These are phyloP conservation scores for Cheilosia pagana DNA, from an alignment of 2,888 invertebrate species.

Conservation along the genomic window DNA sequence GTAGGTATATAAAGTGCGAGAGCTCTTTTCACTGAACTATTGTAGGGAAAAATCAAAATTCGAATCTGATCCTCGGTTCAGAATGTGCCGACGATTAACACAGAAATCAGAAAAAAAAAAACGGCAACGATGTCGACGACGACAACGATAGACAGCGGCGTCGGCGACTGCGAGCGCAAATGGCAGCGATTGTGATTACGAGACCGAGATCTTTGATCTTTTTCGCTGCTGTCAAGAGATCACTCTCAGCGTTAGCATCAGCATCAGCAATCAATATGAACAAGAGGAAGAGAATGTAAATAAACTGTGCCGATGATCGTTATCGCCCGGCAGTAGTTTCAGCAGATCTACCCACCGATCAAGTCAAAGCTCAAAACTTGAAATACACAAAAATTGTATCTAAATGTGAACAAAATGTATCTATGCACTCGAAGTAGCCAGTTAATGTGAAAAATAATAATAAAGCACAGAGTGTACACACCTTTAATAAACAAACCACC, in stretches of 20 bases:
- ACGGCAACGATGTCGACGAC: conserved; percentile 39
- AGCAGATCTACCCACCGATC: background rate
- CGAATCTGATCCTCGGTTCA: conserved; percentile 49
- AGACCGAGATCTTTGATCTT: conserved; percentile 81
- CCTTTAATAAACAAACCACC: conserved; percentile 77
- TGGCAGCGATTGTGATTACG: conserved; percentile 77
- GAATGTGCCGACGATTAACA: conserved; percentile 38
- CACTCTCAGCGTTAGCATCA: conserved; percentile 65
- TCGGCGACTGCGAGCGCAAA: conserved; percentile 39
- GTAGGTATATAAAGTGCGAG: background rate
- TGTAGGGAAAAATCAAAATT: conserved; percentile 27
- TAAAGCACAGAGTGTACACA: conserved; percentile 69
- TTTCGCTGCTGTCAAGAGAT: conserved; percentile 79
- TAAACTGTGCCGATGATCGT: conserved; percentile 45
- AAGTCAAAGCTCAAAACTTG: background rate
- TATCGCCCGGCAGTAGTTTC: background rate
- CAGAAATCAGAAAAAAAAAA: background rate
- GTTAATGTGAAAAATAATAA: conserved; percentile 42
- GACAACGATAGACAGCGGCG: conserved; percentile 36
- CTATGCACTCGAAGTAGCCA: conserved; percentile 27
- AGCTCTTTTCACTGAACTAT: background rate
- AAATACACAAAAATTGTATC: background rate
- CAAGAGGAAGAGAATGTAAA: conserved; percentile 55
- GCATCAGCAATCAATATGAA: conserved; percentile 56
- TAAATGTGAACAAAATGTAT: conserved; percentile 35